Evolutionary conservation across 1,140 invertebrate genomes (phyloP), one percentile per base, ranked within the genome.

Genomic region (Latrodectus geometricus): DNA sequence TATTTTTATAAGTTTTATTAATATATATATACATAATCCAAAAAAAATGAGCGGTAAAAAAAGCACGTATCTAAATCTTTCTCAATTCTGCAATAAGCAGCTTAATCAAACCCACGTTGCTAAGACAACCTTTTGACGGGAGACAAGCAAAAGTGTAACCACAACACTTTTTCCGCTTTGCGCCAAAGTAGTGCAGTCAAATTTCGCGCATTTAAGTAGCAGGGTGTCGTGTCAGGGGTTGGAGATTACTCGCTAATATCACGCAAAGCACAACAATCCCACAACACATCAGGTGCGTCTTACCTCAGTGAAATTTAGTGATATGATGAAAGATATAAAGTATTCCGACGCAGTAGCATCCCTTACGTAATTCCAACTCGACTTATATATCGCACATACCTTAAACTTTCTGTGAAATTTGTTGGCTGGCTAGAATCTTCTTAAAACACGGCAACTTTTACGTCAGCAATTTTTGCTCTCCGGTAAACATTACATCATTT

Each of bases 141-240:
- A 35, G 35, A 35, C 35, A 35, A 35, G 35, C 35, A 35, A 35
- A 35, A 35, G 35, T 35, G 35, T 35, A 35, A 35, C 35, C 35
- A 35, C 35, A 35, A 35, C 35, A 35, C 35, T 35, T 35, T 54
- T 84, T 84, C 82, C 73, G 68, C 76, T 84, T 56, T 56, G 17
- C 56, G 72, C 82, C 70, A 68, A 79, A 77, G 75, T 17, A 21
- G 15, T 23, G 68, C 80, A 83, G 70, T 69, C 73, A 75, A 75
- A 84, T 75, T 84, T 84, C 21, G 54, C 56, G 82, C 73, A 84
- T 20, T 56, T 9, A 49, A 48, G 54, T 66, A 56, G 15, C 35
- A 17, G 35, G 17, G 14, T 21, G 48, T n/a, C 17, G 49, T 21
- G 52, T 56, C 68, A 5, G 68, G 49, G 70, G 61, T 84, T 49